Base-by-base conservation (phyloP, 1,140 invertebrate species). In the Dendrolimus punctatus region DNA sequence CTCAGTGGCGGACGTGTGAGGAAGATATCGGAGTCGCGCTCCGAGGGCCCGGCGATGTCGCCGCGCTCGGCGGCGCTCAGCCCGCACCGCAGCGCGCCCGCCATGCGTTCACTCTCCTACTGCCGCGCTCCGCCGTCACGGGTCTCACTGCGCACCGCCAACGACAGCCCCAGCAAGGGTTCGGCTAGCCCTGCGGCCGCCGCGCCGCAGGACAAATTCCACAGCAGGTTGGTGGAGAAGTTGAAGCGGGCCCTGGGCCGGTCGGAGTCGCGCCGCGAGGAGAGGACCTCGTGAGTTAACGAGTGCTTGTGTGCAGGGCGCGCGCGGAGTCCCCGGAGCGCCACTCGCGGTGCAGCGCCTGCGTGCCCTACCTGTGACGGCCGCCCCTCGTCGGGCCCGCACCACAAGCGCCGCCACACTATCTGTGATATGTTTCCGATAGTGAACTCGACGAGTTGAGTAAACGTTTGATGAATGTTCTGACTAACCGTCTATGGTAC, bases 141-240 rank as follows among this genome's bases (percentile, higher is more conserved):
- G 81, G 74, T 85, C 69, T 75, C 88, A 79, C 62, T 91, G 87
- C 55, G 87, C 84, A 48, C 87, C 89, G 50, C 87, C 47, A 88
- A 52, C 78, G 91, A 91, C 75, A 90, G 86, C 78, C 87, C 87
- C 65, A 79, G 87, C 56, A 79, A 79, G 69, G 61, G 76, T 78
- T 72, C 85, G 67, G 90, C 88, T 64, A 91, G 91, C 51, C 90
- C 91, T 40, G 88, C 90, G 37, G 89, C 89, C 78, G 89, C 73
- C 55, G 88, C 88, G 10, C 90, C 86, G 63, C 93, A 93, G 59
- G 95, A 94, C 64, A 95, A 95, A 87, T 95, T 96, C 79, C 94
- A 95, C 89, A 92, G 90, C 76, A 91, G 93, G 57, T 89, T 96
- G 66, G 92, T 96, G 58, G 94, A 96, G 77, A 95, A 95, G 82